phyloP scores from a whole-genome alignment of 2,113 vertebrate genomes.

The Mustela nigripes region DNA sequence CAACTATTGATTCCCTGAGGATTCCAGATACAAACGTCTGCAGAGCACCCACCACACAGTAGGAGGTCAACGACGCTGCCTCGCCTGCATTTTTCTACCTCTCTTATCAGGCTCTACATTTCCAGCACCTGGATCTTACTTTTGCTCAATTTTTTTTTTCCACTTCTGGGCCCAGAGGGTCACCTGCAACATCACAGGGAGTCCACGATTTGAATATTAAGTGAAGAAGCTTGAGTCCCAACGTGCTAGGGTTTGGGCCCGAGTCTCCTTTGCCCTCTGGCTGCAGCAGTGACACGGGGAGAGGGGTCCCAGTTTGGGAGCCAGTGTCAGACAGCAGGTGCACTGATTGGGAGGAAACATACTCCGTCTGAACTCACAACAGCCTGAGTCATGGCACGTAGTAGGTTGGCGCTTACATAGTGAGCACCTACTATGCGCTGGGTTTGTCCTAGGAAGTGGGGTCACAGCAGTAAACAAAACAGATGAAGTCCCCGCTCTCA shows the following conservation, averaged over 20 bases:
- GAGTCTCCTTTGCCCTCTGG: background rate
- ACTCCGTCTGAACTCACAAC: too few relatives aligned
- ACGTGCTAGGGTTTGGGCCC: background rate
- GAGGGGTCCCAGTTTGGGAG: too few relatives aligned
- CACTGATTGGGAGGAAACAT: background rate
- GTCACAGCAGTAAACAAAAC: background rate
- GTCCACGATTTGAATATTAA: background rate
- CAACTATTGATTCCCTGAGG: background rate
- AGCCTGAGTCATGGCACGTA: background rate
- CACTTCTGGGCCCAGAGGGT: background rate
- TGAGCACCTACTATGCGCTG: background rate
- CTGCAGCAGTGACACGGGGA: background rate
- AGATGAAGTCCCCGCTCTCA: background rate
- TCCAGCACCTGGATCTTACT: background rate
- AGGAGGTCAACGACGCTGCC: background rate
- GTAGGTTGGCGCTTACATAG: too few relatives aligned
- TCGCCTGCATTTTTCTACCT: fast-evolving
- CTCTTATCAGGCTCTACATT: fast-evolving
- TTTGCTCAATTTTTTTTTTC: background rate
- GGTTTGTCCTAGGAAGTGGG: background rate
- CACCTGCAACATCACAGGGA: too few relatives aligned
- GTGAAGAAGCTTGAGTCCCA: background rate
- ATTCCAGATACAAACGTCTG: fast-evolving
- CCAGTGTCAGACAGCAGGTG: background rate
- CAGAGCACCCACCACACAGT: background rate